Conservation (phyloP, 2,888 invertebrate species). For the Pecten maximus region DNA sequence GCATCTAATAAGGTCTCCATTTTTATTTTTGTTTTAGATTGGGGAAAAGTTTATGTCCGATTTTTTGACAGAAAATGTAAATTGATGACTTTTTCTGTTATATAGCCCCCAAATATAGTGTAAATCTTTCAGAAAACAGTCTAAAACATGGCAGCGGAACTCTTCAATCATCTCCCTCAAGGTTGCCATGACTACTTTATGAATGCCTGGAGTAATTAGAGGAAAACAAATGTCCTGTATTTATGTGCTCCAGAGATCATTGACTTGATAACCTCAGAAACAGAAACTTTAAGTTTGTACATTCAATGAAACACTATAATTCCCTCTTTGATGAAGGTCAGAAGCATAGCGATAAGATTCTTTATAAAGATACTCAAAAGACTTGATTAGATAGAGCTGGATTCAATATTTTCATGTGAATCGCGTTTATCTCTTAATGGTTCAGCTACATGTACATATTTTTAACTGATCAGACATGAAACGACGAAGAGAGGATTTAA, state of each 20-base stretch:
- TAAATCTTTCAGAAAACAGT: not conserved
- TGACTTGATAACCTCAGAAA: not conserved
- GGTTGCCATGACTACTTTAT: constrained; percentile 7
- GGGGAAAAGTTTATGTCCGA: not conserved
- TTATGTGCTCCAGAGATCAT: not conserved
- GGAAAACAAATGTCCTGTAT: not conserved
- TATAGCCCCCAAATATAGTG: not conserved
- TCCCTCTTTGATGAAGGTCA: not conserved
- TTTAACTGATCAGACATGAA: not conserved
- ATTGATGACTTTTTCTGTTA: not conserved
- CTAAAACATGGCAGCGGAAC: not conserved
- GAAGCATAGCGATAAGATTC: not conserved
- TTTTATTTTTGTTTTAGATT: constrained; percentile 6
- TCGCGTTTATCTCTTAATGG: not conserved
- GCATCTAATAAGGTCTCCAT: not conserved
- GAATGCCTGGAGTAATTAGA: not conserved
- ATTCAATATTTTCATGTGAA: not conserved
- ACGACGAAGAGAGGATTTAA: too few relatives aligned
- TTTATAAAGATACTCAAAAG: not conserved
- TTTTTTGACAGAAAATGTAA: not conserved
- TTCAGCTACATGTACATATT: not conserved
- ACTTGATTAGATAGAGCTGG: not conserved
- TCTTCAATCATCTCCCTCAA: not conserved
- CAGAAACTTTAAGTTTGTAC: not conserved
- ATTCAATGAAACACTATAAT: not conserved